Conservation (phyloP, 2,888 invertebrate species). For the Erannis defoliaria region DNA sequence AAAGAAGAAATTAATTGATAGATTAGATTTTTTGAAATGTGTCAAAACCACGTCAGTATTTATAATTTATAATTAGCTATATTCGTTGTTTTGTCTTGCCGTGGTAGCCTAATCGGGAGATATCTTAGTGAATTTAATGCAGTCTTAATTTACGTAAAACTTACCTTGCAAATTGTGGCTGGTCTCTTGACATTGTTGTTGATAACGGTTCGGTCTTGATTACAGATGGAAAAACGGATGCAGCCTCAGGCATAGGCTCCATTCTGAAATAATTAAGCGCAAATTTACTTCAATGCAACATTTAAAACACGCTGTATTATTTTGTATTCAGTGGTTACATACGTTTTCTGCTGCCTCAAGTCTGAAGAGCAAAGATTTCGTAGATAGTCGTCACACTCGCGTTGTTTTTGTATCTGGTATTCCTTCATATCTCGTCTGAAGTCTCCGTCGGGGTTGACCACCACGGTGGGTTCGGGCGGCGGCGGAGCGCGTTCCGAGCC, state of each 20-base stretch:
- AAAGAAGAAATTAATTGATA: no score
- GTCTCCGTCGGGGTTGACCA: constrained; percentile 67
- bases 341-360: constrained; percentile 73
- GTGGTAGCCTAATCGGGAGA: no score
- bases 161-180: constrained; percentile 59
- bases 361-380: constrained; percentile 78
- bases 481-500: constrained; percentile 66
- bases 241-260: constrained; percentile 63
- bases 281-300: neutral
- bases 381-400: constrained; percentile 82
- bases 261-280: constrained; percentile 62
- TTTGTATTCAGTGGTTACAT: constrained; percentile 3
- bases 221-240: constrained; percentile 58
- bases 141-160: no score
- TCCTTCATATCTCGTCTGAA: constrained; percentile 91
- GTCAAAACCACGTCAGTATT: no score
- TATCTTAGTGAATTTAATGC: no score
- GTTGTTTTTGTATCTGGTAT: constrained; percentile 92
- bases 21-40: no score
- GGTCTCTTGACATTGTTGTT: constrained; percentile 51
- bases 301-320: neutral
- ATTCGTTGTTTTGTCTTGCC: no score
- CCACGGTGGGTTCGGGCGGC: constrained; percentile 58
- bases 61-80: no score
- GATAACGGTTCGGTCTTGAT: constrained; percentile 48